Base-by-base conservation (phyloP, 1,140 invertebrate species). In the Cydia fagiglandana region DNA sequence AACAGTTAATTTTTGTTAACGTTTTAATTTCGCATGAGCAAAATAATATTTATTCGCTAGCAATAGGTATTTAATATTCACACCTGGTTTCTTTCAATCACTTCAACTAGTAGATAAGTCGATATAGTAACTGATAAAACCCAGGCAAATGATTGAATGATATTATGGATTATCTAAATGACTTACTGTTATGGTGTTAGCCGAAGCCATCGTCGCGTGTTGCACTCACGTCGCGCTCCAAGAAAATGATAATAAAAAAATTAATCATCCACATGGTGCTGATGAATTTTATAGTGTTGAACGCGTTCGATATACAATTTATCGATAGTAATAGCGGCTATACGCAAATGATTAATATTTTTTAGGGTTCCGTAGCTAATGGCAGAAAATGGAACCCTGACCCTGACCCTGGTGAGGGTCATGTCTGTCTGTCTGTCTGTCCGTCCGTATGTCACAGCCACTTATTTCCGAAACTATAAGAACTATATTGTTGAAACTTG, bases 171-270 rank as follows among this genome's bases (percentile, higher is more conserved):
- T 61, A 61, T 61, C 20, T 41, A 73, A 74, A 64, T n/a, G 38
- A 78, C 77, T 75, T 13, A 78, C 77, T 45, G 77, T 64, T 20
- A 78, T 75, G 12, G 74, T 47, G 34, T 66, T 73, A 28, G 74
- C 64, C 10, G 77, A 38, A 56, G 70, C 74, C 45, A 45, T 75
- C 24, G 20, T 78, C 56, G 66, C 68, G 74, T 68, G 12, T 28
- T 50, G 34, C 41, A 34, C 45, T 64, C 17, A 17, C 47, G 53
- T 53, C 76, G 76, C 68, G 76, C 66, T 41, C 4, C 66, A 17
- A 70, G 13, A 70, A 70, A 70, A 70, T 70, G 66, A 70, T 38
- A 41, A 70, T 20, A 70, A 41, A 70, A 70, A 15, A 70, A 45
- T 70, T 70, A 70, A 70, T 38, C 30, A 70, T 17, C 15, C 30